Percentiles rank a stretch among this genome's conserved stretches.
phyloP scores from a whole-genome alignment of 2,888 invertebrate genomes.

The Caenorhabditis drosophilae region DNA sequence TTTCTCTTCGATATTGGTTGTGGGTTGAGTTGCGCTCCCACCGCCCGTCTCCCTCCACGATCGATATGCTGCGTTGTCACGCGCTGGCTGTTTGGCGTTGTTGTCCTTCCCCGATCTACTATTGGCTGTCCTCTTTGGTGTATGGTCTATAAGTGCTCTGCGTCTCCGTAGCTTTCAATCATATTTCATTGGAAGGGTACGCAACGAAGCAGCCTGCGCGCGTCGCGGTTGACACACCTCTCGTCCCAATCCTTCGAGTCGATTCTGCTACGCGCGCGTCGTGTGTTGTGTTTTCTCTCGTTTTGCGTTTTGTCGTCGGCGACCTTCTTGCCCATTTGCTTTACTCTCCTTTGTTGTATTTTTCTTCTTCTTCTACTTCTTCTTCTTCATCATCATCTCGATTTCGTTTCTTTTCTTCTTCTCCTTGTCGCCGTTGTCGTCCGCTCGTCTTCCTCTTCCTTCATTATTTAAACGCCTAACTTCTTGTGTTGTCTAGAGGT shows the following conservation, averaged over 20 bases:
- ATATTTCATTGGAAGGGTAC: slow-evolving; percentile 1
- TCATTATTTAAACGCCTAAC: slow-evolving; percentile 7
- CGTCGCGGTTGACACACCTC: slow-evolving; percentile 10
- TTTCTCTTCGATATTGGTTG: too few relatives aligned
- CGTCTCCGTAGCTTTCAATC: slow-evolving; percentile 13
- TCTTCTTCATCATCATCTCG: too few relatives aligned
- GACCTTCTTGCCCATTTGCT: too few relatives aligned
- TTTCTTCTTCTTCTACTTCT: slow-evolving; percentile 12
- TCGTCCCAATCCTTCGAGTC: too few relatives aligned
- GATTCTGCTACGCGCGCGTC: too few relatives aligned
- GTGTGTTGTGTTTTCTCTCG: too few relatives aligned
- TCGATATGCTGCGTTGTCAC: slow-evolving; percentile 30
- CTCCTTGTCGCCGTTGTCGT: background rate
- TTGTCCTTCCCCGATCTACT: too few relatives aligned
- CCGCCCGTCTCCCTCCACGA: slow-evolving; percentile 22
- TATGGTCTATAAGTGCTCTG: too few relatives aligned
- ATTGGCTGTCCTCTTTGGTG: too few relatives aligned
- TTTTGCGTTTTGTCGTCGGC: too few relatives aligned
- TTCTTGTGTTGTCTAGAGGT: slow-evolving; percentile 4
- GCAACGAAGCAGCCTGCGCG: slow-evolving; percentile 7
- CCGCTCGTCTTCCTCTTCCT: slow-evolving; percentile 8
- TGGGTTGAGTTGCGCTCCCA: too few relatives aligned
- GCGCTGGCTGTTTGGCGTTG: slow-evolving; percentile 1
- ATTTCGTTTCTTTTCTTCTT: slow-evolving; percentile 6
- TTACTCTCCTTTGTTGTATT: slow-evolving; percentile 11